Percentiles rank a stretch among this genome's conserved stretches.
Conservation (phyloP, 2,113 vertebrate species). For the Sinocyclocheilus maitianheensis region DNA sequence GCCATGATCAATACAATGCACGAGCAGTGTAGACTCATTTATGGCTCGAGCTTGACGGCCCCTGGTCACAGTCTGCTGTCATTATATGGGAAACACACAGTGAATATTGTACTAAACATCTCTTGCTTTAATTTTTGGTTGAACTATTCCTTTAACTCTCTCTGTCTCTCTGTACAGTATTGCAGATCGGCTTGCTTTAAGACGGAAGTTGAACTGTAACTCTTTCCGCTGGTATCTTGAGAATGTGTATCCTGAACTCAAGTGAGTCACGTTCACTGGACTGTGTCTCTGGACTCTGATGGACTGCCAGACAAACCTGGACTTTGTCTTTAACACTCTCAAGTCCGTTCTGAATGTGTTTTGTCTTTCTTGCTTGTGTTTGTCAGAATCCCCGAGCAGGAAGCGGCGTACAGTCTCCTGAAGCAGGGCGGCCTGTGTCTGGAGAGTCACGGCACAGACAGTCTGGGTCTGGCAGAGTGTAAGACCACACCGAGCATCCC, state of each 20-base stretch:
- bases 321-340: neutral
- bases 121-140: neutral
- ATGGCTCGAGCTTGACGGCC: neutral
- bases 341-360: neutral
- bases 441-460: constrained; percentile 82
- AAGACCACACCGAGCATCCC: constrained; percentile 78
- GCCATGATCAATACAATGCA: neutral
- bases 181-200: constrained; percentile 83
- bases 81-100: too few species aligned
- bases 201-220: constrained; percentile 93
- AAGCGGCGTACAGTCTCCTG: constrained; percentile 84
- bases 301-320: neutral
- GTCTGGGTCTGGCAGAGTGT: constrained; percentile 82
- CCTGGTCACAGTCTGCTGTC: neutral
- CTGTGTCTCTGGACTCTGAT: neutral
- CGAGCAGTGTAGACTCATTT: neutral
- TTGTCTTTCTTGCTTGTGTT: constrained; percentile 2
- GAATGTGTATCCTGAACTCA: constrained; percentile 95
- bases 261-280: constrained; percentile 75
- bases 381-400: constrained; percentile 90
- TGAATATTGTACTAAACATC: too few species aligned
- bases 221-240: constrained; percentile 98
- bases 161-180: constrained; percentile 74
- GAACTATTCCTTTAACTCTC: neutral
- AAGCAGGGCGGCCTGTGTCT: constrained; percentile 86